Percentiles rank a stretch among this genome's conserved stretches.
Evolutionary conservation across 2,113 vertebrate genomes (phyloP).

Genomic region (Vidua macroura): DNA sequence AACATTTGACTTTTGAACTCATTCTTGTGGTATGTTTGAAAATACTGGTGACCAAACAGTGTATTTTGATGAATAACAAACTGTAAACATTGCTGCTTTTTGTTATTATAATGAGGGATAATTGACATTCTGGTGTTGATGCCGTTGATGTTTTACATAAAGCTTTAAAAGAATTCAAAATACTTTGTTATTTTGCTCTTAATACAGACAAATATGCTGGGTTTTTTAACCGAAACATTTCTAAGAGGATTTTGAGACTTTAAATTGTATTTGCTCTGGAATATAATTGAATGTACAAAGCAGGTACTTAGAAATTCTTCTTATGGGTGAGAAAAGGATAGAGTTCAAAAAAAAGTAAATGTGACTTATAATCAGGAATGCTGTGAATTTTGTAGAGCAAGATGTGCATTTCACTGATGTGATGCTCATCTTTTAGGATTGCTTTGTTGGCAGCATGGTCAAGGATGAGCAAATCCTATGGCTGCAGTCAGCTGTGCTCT

Average conservation of each 20-base stretch:
- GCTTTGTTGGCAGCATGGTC: background rate
- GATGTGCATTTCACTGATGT: background rate
- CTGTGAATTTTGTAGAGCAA: background rate
- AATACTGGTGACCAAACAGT: slow-evolving; percentile 12
- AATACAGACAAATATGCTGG: background rate
- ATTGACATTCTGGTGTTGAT: slow-evolving; percentile 28
- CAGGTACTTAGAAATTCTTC: background rate
- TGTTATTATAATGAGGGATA: slow-evolving; percentile 47
- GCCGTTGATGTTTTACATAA: slow-evolving; percentile 31
- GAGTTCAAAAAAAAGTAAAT: background rate
- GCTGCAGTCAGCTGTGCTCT: slow-evolving; percentile 9
- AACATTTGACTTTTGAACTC: slow-evolving; percentile 59
- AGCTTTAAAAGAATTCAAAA: slow-evolving; percentile 32
- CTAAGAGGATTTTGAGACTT: slow-evolving; percentile 11
- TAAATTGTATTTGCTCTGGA: background rate
- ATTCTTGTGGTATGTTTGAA: slow-evolving; percentile 59
- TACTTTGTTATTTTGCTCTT: slow-evolving; percentile 10
- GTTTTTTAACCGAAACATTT: background rate
- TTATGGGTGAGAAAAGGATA: background rate
- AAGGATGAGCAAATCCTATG: background rate
- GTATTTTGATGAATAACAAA: slow-evolving; percentile 34
- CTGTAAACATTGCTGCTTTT: slow-evolving; percentile 45
- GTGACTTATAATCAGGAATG: background rate
- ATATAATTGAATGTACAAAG: background rate
- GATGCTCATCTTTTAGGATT: background rate